These are phyloP conservation scores for Orthosia incerta DNA, from an alignment of 2,888 invertebrate species.

Conservation along the genomic window DNA sequence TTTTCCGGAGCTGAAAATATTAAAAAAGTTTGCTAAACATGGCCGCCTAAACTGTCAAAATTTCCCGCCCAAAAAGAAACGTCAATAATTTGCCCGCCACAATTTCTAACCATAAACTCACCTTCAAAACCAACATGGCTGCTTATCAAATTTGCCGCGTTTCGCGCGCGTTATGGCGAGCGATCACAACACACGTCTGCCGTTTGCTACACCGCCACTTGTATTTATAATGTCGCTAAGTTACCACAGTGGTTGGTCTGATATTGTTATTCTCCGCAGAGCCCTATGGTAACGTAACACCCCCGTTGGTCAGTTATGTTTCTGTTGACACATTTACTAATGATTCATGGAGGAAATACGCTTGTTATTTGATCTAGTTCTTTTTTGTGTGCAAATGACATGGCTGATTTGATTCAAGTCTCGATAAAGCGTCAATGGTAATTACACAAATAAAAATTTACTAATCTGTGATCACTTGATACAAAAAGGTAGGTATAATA, in stretches of 20 bases:
- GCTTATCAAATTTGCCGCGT: slow-evolving; percentile 86
- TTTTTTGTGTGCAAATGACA: slow-evolving; percentile 37
- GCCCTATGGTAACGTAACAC: slow-evolving; percentile 86
- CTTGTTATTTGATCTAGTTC: slow-evolving; percentile 51
- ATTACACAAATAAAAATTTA: slow-evolving; percentile 5
- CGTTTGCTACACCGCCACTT: slow-evolving; percentile 77
- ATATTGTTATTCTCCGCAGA: slow-evolving; percentile 86
- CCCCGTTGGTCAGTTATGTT: slow-evolving; percentile 69
- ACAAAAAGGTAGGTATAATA: neutral
- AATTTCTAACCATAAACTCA: slow-evolving; percentile 74
- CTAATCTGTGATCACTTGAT: neutral
- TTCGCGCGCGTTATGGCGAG: slow-evolving; percentile 78
- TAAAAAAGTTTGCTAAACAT: neutral
- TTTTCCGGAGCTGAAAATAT: no score
- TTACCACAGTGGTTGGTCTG: slow-evolving; percentile 80
- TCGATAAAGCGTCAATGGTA: neutral
- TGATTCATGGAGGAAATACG: slow-evolving; percentile 67
- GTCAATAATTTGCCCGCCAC: slow-evolving; percentile 27
- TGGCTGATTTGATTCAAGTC: neutral
- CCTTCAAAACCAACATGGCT: slow-evolving; percentile 88
- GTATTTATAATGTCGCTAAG: slow-evolving; percentile 89
- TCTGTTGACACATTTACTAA: slow-evolving; percentile 66
- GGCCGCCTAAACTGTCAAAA: slow-evolving; percentile 14
- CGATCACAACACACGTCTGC: slow-evolving; percentile 81
- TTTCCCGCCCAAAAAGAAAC: slow-evolving; percentile 25